Evolutionary conservation across 92 coral and sea anemone genomes (phyloP).

Genomic region (Hydrozoanthus gracilis): DNA sequence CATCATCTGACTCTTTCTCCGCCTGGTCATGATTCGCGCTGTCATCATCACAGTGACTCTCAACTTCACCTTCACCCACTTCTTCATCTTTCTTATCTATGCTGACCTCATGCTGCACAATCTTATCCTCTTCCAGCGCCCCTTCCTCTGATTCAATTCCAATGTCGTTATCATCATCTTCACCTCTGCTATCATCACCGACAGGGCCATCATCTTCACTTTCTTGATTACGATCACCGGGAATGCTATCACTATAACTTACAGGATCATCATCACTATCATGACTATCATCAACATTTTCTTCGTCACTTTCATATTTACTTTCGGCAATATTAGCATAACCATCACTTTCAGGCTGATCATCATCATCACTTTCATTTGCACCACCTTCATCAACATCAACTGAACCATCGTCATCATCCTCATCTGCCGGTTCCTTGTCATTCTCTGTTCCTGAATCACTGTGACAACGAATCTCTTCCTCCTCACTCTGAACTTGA

Average conservation of each 20-base stretch:
- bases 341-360: not conserved
- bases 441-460: slow-evolving; percentile 11
- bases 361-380: not conserved
- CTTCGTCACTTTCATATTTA: not conserved
- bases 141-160: slow-evolving; percentile 11
- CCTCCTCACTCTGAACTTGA: not conserved
- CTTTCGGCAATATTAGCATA: not conserved
- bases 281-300: not conserved
- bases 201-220: not conserved
- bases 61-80: not conserved
- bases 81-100: not conserved
- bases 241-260: too few species aligned
- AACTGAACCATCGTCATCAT: not conserved
- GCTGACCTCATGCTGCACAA: not conserved
- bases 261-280: not conserved
- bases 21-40: not conserved
- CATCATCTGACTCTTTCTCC: not conserved
- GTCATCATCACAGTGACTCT: not conserved
- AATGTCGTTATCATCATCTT: not conserved
- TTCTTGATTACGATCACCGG: not conserved
- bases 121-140: not conserved
- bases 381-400: not conserved
- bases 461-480: not conserved
- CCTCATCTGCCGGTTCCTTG: not conserved
- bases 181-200: not conserved